phyloP scores from a whole-genome alignment of 2,797 vertebrate genomes.

The Peromyscus attwateri region DNA sequence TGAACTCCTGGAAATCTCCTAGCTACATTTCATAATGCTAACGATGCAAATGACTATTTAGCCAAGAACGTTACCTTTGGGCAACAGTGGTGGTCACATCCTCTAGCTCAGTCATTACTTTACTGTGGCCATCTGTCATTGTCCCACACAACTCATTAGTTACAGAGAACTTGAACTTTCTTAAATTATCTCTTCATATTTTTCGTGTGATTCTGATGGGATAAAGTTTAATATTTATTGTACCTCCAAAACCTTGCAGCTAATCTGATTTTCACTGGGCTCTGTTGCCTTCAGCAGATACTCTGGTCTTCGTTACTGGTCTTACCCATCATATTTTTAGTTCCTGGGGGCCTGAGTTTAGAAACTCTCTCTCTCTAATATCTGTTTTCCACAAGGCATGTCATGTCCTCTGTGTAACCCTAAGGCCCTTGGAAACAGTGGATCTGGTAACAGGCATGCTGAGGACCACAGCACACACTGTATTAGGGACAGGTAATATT shows the following conservation, averaged over 20 bases:
- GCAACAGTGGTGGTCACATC: conserved; percentile 53
- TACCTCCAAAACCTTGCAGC: not conserved
- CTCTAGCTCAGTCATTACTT: conserved; percentile 33
- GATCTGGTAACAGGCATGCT: not conserved
- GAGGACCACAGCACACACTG: not conserved
- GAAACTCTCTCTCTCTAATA: not conserved
- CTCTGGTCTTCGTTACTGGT: not conserved
- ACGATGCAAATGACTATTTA: conserved; percentile 66
- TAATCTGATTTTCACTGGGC: not conserved
- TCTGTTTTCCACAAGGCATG: conserved; percentile 23
- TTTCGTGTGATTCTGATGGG: conserved; percentile 8
- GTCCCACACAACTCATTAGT: conserved; percentile 52
- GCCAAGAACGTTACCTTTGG: conserved; percentile 3
- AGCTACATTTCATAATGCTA: conserved; percentile 51
- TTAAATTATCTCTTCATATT: conserved; percentile 50
- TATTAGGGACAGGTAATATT: not conserved
- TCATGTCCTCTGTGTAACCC: not conserved
- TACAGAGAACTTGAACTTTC: conserved; percentile 20
- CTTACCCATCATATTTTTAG: not conserved
- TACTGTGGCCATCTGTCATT: conserved; percentile 25
- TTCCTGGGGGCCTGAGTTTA: not conserved
- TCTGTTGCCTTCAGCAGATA: not conserved
- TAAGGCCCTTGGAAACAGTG: not conserved
- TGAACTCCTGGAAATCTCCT: conserved; percentile 32
- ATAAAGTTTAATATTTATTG: not conserved